Evolutionary conservation across 2,797 vertebrate genomes (phyloP).

Genomic region (Orientallactaga sibirica): DNA sequence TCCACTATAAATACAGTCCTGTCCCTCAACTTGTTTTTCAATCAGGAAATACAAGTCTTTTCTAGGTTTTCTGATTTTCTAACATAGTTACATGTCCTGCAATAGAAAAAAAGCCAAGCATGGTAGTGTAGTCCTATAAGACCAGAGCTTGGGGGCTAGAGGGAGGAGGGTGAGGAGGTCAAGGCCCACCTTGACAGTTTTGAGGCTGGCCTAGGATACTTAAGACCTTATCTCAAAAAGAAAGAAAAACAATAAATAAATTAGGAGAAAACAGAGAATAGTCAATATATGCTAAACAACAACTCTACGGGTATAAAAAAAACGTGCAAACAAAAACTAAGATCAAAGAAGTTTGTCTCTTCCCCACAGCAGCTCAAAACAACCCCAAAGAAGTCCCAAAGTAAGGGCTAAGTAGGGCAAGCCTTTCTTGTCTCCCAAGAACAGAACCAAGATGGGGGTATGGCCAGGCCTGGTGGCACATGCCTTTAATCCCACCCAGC

Average conservation of each 20-base stretch:
- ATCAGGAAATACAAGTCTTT: neutral
- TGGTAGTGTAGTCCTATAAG: neutral
- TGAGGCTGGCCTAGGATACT: neutral
- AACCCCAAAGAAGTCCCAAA: neutral
- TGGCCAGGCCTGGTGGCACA: no score
- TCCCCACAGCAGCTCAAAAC: neutral
- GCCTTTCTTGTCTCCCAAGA: neutral
- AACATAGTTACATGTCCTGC: neutral
- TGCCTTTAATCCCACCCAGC: no score
- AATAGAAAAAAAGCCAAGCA: neutral
- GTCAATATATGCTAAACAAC: neutral
- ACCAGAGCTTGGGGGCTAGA: neutral
- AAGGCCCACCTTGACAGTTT: neutral
- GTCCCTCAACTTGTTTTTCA: neutral
- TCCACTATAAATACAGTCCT: neutral
- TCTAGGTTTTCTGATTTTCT: neutral
- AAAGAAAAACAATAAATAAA: neutral
- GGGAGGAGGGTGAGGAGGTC: neutral
- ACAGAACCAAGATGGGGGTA: neutral
- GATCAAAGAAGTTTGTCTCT: neutral
- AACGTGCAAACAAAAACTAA: slow-evolving; percentile 33
- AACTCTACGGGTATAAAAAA: neutral
- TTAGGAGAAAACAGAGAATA: neutral
- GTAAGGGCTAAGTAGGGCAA: neutral
- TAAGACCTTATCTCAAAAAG: neutral